These are phyloP conservation scores for Buphagus erythrorhynchus DNA, from an alignment of 2,797 vertebrate species.

Conservation along the genomic window DNA sequence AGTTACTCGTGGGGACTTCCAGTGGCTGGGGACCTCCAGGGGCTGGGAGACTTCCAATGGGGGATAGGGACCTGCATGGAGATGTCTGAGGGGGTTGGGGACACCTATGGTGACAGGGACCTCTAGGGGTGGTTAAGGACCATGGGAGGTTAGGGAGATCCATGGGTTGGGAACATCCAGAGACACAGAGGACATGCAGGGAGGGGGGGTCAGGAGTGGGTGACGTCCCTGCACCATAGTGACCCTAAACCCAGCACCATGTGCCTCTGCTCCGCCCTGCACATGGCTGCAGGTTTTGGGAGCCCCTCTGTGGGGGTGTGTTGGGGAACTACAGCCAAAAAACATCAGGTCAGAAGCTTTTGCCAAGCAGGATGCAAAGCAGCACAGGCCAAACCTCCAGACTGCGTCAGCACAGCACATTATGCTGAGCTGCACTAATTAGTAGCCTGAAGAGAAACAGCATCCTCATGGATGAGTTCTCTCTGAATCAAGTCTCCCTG, in stretches of 20 bases:
- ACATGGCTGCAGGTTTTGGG: not conserved
- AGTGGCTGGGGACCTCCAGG: too few species aligned
- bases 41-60: not conserved
- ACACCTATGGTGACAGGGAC: not conserved
- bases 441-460: not conserved
- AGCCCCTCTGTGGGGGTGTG: not conserved
- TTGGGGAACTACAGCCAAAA: not conserved
- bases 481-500: not conserved
- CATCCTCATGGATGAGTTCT: not conserved
- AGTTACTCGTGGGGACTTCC: not conserved
- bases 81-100: not conserved
- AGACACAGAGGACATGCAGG: not conserved
- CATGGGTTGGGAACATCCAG: not conserved
- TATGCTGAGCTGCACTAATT: not conserved
- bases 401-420: not conserved
- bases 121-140: not conserved
- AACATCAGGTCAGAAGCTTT: not conserved
- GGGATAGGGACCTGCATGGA: not conserved
- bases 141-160: accelerated
- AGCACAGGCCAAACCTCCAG: not conserved
- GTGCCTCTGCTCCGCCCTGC: not conserved
- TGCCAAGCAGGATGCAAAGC: not conserved
- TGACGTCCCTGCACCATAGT: not conserved
- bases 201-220: not conserved
- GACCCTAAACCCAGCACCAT: not conserved